Evolutionary conservation across 2,888 invertebrate genomes (phyloP).

Genomic region (Schizaphis graminum): DNA sequence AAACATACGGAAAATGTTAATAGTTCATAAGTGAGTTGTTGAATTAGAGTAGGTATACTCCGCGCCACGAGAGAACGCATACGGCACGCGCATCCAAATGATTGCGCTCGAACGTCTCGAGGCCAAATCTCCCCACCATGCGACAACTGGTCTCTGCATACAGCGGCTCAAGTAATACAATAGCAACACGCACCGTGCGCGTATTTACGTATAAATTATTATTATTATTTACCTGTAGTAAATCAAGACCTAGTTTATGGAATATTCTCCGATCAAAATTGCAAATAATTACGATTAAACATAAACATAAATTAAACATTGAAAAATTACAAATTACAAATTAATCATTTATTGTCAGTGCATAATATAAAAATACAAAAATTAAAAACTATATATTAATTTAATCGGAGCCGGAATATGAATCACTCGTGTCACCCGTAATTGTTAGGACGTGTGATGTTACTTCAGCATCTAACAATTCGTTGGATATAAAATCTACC

Average conservation of each 20-base stretch:
- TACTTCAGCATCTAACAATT: slow-evolving; percentile 38
- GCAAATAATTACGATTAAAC: too few relatives aligned
- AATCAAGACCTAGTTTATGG: too few relatives aligned
- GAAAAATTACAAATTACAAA: background rate
- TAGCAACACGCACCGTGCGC: slow-evolving; percentile 6
- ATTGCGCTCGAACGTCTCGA: background rate
- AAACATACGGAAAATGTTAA: too few relatives aligned
- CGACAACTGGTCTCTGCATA: slow-evolving; percentile 40
- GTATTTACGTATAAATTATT: too few relatives aligned
- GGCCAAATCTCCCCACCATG: slow-evolving; percentile 33
- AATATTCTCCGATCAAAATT: too few relatives aligned
- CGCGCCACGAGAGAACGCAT: too few relatives aligned
- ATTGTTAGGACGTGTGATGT: slow-evolving; percentile 31
- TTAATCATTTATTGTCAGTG: slow-evolving; percentile 31
- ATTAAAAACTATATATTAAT: slow-evolving; percentile 7
- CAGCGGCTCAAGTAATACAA: slow-evolving; percentile 23
- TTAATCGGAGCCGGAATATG: slow-evolving; percentile 9
- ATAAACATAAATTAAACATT: too few relatives aligned
- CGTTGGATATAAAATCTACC: slow-evolving; percentile 35
- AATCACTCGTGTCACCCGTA: slow-evolving; percentile 14
- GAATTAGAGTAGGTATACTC: too few relatives aligned
- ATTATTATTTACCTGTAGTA: too few relatives aligned
- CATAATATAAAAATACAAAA: slow-evolving; percentile 25
- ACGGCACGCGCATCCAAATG: background rate
- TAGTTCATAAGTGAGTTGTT: too few relatives aligned